Conservation (phyloP, 2,888 invertebrate species). For the Pogonocherus hispidulus region DNA sequence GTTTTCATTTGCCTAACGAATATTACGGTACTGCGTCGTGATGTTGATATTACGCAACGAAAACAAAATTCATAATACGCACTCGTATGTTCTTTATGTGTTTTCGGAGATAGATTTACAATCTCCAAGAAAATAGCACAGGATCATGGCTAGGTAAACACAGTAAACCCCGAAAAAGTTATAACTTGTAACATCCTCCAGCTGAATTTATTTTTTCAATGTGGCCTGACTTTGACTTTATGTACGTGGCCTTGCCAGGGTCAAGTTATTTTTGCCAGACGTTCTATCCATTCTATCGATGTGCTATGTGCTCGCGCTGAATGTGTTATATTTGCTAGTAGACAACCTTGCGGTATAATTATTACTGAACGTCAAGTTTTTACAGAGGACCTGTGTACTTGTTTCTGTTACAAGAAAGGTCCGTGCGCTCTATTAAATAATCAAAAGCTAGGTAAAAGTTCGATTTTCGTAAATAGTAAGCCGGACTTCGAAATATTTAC, state of each 20-base stretch:
- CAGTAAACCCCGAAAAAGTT: constrained; percentile 27
- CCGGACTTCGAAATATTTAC: too few relatives aligned
- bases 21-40: too few relatives aligned
- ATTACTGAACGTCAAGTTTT: neutral
- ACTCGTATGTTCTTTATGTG: constrained; percentile 8
- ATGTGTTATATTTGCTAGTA: constrained; percentile 15
- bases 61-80: constrained; percentile 21
- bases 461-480: too few relatives aligned
- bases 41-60: constrained; percentile 2
- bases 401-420: too few relatives aligned
- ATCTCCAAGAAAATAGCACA: constrained; percentile 23
- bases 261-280: constrained; percentile 29
- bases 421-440: too few relatives aligned
- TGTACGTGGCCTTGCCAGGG: constrained; percentile 30
- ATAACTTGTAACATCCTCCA: constrained; percentile 22
- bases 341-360: constrained; percentile 26
- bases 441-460: too few relatives aligned
- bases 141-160: constrained; percentile 22
- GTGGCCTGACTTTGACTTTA: constrained; percentile 32
- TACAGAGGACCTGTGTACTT: constrained; percentile 1
- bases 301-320: constrained; percentile 23
- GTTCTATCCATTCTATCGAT: constrained; percentile 15
- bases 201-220: constrained; percentile 31
- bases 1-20: too few relatives aligned
- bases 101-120: constrained; percentile 27